These are phyloP conservation scores for Probosciger aterrimus DNA, from an alignment of 2,113 vertebrate species.

Conservation along the genomic window DNA sequence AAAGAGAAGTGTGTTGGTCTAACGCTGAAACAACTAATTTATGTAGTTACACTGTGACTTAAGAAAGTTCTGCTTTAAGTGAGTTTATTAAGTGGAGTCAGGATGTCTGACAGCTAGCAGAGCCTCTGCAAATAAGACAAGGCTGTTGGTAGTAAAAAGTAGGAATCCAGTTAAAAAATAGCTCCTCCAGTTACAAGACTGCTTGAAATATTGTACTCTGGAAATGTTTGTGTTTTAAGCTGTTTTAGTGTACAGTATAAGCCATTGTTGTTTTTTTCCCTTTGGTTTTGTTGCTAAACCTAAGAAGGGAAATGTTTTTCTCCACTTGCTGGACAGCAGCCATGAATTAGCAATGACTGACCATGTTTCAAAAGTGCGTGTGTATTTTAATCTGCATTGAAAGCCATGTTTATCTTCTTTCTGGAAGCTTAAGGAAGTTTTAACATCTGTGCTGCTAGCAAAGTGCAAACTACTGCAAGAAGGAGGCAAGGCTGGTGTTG, in stretches of 20 bases:
- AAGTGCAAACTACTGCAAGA: not conserved
- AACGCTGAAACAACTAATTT: slow-evolving; percentile 66
- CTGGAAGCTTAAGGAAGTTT: slow-evolving; percentile 1
- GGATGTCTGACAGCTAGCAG: slow-evolving; percentile 72
- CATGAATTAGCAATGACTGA: slow-evolving; percentile 4
- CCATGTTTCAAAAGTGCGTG: not conserved
- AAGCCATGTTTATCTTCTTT: not conserved
- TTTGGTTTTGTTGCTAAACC: slow-evolving; percentile 42
- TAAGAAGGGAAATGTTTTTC: slow-evolving; percentile 27
- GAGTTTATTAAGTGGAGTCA: slow-evolving; percentile 79
- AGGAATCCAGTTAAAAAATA: slow-evolving; percentile 66
- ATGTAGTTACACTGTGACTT: slow-evolving; percentile 68
- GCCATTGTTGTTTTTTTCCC: slow-evolving; percentile 11
- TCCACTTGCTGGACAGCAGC: not conserved
- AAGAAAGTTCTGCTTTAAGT: slow-evolving; percentile 66
- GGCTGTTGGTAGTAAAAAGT: slow-evolving; percentile 66
- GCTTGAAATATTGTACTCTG: slow-evolving; percentile 66
- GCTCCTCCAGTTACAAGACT: slow-evolving; percentile 46
- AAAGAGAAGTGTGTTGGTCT: slow-evolving; percentile 58
- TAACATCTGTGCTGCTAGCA: not conserved
- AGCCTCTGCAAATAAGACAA: slow-evolving; percentile 69
- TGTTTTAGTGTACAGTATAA: slow-evolving; percentile 38
- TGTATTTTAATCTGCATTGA: slow-evolving; percentile 27
- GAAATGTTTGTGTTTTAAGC: slow-evolving; percentile 64
- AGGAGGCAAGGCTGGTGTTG: not conserved